Base-by-base conservation (phyloP, 2,113 vertebrate species). In the Xenopus laevis region DNA sequence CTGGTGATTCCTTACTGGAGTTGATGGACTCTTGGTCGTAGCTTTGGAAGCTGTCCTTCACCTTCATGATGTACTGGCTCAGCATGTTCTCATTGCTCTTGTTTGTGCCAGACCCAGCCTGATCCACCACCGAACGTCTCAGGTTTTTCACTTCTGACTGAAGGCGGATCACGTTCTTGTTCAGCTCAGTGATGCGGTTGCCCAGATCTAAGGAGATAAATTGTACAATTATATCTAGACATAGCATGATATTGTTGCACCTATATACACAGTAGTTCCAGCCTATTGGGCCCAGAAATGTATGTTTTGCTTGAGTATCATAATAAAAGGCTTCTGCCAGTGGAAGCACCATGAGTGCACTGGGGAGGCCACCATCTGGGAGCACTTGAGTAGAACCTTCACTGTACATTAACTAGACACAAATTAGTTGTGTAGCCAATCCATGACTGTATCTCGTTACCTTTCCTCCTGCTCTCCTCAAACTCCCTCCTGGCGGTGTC, bases 101-200 rank as follows among this genome's bases (percentile, higher is more conserved):
- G 0, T 74, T 72, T 33, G 30, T 59, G 13, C 33, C 8, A 0
- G 20, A 46, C 0, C 16, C 20, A 16, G 71, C 4, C 1, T 55
- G 71, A 0, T 86, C 64, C 0, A 5, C 68, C 78, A 91, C 17
- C 2, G 80, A 81, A 27, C 83, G 82, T n/a, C 85, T 85, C 46
- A 93, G 47, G 0, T 79, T 44, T 20, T 92, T 92, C 65, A 94
- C 86, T 20, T 96, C 91, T 0, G 47, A 68, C 73, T 95, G 92
- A 16, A 95, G 88, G 64, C 88, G 86, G 57, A 71, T 18, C 12
- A 95, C 84, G 0, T 88, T 89, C 84, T 95, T 94, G 81, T 81
- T 93, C 65, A 96, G 84, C 83, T 93, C 91, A 5, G 93, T 96
- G 84, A 96, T 89, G 20, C 93, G 89, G 83, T 95, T 96, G 0